A percentile compares a stretch with the other conserved stretches of the same genome.
phyloP scores from a whole-genome alignment of 2,888 invertebrate species.

The Lasioglossum lativentre region DNA sequence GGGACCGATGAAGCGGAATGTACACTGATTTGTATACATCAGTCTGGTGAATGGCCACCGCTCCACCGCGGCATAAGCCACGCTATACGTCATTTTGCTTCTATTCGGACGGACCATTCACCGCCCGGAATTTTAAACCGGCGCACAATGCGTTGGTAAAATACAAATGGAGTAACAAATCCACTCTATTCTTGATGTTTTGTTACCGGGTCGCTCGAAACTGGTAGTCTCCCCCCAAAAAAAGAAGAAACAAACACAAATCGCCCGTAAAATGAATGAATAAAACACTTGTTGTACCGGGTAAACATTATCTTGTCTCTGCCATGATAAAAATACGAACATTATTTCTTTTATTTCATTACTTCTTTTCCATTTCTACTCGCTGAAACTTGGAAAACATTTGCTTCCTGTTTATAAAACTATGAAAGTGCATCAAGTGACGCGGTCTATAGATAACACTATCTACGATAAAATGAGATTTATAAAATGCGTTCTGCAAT shows the following conservation, averaged over 20 bases:
- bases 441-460: too few species aligned
- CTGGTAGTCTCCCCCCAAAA: not conserved
- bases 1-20: not conserved
- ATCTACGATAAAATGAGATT: too few species aligned
- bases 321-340: not conserved
- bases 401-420: too few species aligned
- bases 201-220: not conserved
- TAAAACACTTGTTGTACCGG: not conserved
- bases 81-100: not conserved
- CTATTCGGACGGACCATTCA: not conserved
- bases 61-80: not conserved
- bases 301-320: not conserved
- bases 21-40: constrained; percentile 12
- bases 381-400: not conserved
- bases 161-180: not conserved
- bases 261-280: not conserved
- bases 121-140: not conserved
- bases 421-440: too few species aligned
- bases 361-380: not conserved
- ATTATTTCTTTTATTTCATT: not conserved
- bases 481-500: too few species aligned
- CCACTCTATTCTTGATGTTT: not conserved
- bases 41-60: not conserved
- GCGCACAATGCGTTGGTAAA: not conserved
- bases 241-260: not conserved